Percentiles rank a stretch among this genome's conserved stretches.
phyloP scores from a whole-genome alignment of 2,888 invertebrate species.

The Cerastis leucographa region DNA sequence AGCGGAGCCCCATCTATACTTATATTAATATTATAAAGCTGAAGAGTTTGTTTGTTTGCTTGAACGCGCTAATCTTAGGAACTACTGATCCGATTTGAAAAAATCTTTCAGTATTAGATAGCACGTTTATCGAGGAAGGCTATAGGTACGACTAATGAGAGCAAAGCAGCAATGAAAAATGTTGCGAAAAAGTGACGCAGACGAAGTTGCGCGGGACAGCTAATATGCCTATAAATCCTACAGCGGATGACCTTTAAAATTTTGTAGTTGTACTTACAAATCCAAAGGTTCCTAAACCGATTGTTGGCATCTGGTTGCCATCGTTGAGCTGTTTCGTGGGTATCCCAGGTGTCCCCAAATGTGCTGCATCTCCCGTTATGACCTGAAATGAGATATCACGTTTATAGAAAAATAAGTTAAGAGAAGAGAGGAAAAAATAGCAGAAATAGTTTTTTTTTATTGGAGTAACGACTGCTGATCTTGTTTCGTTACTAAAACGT shows the following conservation, averaged over 20 bases:
- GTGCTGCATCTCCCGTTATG: constrained; percentile 38
- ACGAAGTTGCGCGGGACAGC: no score
- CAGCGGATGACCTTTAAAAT: not conserved
- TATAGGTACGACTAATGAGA: no score
- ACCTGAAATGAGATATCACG: constrained; percentile 63
- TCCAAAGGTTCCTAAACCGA: constrained; percentile 82
- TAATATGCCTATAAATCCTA: not conserved
- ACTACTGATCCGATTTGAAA: no score
- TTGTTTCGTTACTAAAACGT: not conserved
- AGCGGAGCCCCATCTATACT: no score
- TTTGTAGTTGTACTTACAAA: constrained; percentile 55
- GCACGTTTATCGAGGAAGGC: no score
- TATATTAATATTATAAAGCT: no score
- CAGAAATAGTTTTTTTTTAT: not conserved
- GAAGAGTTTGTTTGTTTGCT: no score
- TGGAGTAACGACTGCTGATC: not conserved
- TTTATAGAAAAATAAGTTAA: no score
- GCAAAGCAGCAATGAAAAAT: no score
- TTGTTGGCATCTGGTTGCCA: constrained; percentile 81
- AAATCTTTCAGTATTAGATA: no score
- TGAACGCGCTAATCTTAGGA: no score
- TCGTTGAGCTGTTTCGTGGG: constrained; percentile 80
- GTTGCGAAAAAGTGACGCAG: no score
- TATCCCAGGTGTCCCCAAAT: constrained; percentile 40
- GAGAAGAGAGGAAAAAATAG: not conserved